Evolutionary conservation across 2,888 invertebrate species (phyloP).

Genomic region (Patella ulyssiponensis): DNA sequence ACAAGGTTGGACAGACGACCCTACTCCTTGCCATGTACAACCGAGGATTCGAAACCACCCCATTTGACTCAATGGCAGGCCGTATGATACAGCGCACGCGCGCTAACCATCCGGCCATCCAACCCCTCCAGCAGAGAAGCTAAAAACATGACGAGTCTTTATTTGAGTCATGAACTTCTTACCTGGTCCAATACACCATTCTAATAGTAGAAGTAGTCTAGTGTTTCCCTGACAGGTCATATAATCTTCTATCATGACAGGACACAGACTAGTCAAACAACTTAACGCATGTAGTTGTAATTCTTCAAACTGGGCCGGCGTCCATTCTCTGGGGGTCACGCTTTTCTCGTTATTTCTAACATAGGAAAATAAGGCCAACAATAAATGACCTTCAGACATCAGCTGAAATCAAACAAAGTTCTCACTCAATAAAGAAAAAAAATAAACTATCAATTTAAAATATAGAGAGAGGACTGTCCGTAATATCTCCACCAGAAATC

Average conservation of each 20-base stretch:
- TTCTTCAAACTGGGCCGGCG: slow-evolving; percentile 71
- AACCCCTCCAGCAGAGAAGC: too few species aligned
- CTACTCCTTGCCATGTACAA: too few species aligned
- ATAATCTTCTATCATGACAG: slow-evolving; percentile 69
- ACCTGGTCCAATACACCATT: slow-evolving; percentile 71
- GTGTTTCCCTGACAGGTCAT: slow-evolving; percentile 71
- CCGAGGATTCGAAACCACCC: too few species aligned
- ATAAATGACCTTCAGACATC: slow-evolving; percentile 67
- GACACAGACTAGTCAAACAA: slow-evolving; percentile 67
- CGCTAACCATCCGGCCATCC: too few species aligned
- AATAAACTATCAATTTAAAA: too few species aligned
- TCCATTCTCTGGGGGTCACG: slow-evolving; percentile 66
- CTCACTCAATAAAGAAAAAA: not conserved
- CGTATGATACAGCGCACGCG: too few species aligned
- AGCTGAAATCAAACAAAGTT: slow-evolving; percentile 51
- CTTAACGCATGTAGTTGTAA: slow-evolving; percentile 71
- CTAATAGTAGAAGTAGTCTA: slow-evolving; percentile 67
- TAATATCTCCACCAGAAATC: too few species aligned
- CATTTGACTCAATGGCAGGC: too few species aligned
- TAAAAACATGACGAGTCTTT: too few species aligned
- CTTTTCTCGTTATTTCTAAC: slow-evolving; percentile 66
- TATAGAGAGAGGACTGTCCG: too few species aligned
- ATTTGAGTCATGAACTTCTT: not conserved
- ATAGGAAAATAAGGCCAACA: slow-evolving; percentile 69
- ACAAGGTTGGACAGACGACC: too few species aligned